Evolutionary conservation across 2,888 invertebrate species (phyloP), one percentile per base, ranked within the genome.

Genomic region (Brachyptera risi): DNA sequence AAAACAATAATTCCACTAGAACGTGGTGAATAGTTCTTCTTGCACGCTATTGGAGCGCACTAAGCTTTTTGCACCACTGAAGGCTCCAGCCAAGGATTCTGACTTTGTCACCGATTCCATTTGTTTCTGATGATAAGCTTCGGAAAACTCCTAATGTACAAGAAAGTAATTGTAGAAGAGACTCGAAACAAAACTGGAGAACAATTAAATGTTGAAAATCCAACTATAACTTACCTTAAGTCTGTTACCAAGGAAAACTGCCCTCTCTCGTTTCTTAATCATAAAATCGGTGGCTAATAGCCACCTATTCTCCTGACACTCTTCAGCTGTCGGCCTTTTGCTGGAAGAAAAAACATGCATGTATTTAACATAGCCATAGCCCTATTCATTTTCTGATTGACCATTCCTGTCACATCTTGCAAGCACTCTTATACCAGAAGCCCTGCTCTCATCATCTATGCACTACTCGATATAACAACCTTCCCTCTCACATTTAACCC

Each of bases 251-350:
- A 90, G 80, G 80, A 96, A 96, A 65, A 90, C 80, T 26, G 92
- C 90, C 60, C 92, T 80, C 74, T 96, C 95, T 31, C 96, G 82
- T 75, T 94, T 92, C 76, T 89, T 90, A 70, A 93, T 89, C 90
- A 96, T 93, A 73, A 88, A 92, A 74, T 96, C 95, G 37, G 90
- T 89, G 42, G 92, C 89, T 69, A 92, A 82, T 60, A 99, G 82
- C 97, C 98, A 98, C 74, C 96, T 87, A 76, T 97, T 96, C 73
- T 96, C 96, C 73, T 92, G 84, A 71, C 95, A 95, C 76, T 98
- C 97, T 74, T 96, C 96, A 0, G 92, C 88, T 50, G 90, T 85
- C 65, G 97, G 95, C 70, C 98, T 83, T 84, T 97, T 96, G 68
- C 93, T 94, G 71, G 58, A 80, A 78, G 66, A 64, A 66, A 37